Evolutionary conservation across 2,797 vertebrate genomes (phyloP).

Genomic region (Cygnus olor): DNA sequence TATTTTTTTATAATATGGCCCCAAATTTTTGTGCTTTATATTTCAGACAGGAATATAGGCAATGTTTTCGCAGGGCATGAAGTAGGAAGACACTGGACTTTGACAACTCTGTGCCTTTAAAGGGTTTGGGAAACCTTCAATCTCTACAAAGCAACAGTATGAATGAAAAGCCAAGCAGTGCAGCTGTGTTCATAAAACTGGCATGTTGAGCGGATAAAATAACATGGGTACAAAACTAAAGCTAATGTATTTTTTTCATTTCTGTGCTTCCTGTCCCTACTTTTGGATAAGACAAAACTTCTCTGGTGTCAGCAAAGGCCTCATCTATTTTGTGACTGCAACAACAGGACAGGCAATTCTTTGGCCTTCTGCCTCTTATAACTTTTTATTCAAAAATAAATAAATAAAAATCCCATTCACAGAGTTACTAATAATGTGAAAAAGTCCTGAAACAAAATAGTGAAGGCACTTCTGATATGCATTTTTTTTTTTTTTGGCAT

Average conservation of each 20-base stretch:
- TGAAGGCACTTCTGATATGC: neutral
- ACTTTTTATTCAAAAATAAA: too few species aligned
- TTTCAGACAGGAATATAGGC: neutral
- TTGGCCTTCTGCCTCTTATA: neutral
- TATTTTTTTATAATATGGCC: neutral
- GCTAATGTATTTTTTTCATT: neutral
- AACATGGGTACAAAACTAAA: neutral
- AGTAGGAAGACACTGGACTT: accelerated
- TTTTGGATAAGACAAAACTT: neutral
- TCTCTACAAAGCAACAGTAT: slow-evolving; percentile 6
- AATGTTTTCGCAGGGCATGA: neutral
- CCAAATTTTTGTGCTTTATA: neutral
- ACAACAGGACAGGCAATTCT: neutral
- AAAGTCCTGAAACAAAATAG: neutral
- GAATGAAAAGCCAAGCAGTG: neutral
- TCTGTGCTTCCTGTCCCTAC: neutral
- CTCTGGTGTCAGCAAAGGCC: neutral
- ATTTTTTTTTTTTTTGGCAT: neutral
- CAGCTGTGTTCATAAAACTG: neutral
- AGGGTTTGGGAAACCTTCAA: neutral
- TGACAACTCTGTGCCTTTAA: neutral
- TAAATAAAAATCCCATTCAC: neutral
- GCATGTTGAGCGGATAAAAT: neutral
- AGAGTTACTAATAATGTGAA: neutral
- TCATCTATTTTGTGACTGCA: accelerated